Conservation (phyloP, 2,888 invertebrate species). For the Isotomurus palustris region DNA sequence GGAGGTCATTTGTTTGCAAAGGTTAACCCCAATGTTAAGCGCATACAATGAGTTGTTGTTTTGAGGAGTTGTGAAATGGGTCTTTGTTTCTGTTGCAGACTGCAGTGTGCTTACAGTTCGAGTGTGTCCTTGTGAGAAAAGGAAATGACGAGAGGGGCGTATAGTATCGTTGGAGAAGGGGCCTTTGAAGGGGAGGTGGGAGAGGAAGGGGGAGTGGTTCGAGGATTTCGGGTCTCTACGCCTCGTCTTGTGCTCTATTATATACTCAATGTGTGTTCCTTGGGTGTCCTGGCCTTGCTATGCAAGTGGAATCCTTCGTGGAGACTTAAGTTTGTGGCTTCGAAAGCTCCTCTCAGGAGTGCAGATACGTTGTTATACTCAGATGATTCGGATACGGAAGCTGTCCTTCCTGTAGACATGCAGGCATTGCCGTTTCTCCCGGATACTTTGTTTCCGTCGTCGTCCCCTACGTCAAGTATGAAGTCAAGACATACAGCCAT, state of each 20-base stretch:
- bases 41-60: too few species aligned
- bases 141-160: background rate
- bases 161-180: background rate
- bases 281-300: slow-evolving; percentile 59
- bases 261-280: slow-evolving; percentile 53
- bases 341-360: slow-evolving; percentile 56
- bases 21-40: too few species aligned
- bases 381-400: slow-evolving; percentile 19
- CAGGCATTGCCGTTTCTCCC: slow-evolving; percentile 15
- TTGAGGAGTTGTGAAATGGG: too few species aligned
- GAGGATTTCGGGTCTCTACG: slow-evolving; percentile 56
- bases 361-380: slow-evolving; percentile 52
- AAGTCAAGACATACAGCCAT: background rate
- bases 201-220: slow-evolving; percentile 48
- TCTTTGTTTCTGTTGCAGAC: too few species aligned
- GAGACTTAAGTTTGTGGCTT: slow-evolving; percentile 55
- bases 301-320: slow-evolving; percentile 58
- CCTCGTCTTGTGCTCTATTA: slow-evolving; percentile 55
- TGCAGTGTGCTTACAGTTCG: too few species aligned
- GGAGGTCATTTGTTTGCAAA: too few species aligned
- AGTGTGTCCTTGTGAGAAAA: too few species aligned
- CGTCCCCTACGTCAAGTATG: background rate
- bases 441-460: slow-evolving; percentile 5
- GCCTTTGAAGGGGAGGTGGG: slow-evolving; percentile 24
- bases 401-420: slow-evolving; percentile 28